A percentile compares a stretch with the other conserved stretches of the same genome.
Conservation (phyloP, 2,113 vertebrate species). For the Protobothrops flavoviridis region DNA sequence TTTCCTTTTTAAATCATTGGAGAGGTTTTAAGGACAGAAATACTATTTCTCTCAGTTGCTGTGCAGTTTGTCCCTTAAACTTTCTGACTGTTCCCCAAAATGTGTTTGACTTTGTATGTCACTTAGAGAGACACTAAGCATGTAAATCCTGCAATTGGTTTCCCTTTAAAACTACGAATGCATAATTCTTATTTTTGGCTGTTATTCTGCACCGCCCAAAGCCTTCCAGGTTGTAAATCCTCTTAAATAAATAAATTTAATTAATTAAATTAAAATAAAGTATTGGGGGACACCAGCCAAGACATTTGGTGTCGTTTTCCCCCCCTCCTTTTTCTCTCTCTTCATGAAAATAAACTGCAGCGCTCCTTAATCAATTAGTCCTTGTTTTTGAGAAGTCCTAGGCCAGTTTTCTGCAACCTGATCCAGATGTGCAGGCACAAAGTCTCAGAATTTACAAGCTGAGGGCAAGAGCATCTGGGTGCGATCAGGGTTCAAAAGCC, state of each 20-base stretch:
- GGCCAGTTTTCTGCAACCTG: background rate
- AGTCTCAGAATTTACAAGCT: background rate
- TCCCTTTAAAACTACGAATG: background rate
- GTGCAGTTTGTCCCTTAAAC: background rate
- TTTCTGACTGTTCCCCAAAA: background rate
- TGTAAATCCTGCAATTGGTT: background rate
- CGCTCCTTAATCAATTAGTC: background rate
- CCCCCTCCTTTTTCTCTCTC: accelerated
- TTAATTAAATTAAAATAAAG: background rate
- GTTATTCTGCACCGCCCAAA: background rate
- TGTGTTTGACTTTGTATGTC: background rate
- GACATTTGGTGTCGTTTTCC: background rate
- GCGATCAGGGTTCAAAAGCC: background rate
- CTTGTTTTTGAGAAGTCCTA: background rate
- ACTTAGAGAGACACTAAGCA: background rate
- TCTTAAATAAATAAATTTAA: background rate
- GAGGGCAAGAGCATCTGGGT: background rate
- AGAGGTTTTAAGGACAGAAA: background rate
- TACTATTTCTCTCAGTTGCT: background rate
- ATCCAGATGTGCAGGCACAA: background rate
- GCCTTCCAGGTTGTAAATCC: background rate
- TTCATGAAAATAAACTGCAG: background rate
- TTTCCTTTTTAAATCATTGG: background rate
- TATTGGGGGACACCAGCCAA: background rate
- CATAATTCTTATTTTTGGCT: background rate